Evolutionary conservation across 1,140 invertebrate genomes (phyloP).

Genomic region (Drosophila biarmipes): DNA sequence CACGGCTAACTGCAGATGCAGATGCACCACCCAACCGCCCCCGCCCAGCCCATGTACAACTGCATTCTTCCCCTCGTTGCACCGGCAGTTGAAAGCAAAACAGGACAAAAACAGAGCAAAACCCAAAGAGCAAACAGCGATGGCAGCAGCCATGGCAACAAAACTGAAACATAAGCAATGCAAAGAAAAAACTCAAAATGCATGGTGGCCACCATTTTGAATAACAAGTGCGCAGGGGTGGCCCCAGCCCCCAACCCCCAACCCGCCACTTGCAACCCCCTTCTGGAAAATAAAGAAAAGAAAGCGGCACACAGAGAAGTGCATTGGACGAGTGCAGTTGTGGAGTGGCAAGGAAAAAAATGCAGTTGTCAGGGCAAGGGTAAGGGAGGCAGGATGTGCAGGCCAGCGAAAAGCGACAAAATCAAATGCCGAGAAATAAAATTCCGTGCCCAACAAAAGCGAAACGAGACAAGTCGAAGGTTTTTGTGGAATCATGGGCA

Average conservation of each 20-base stretch:
- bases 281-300: conserved; percentile 51
- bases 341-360: conserved; percentile 73
- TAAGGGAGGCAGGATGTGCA: conserved; percentile 30
- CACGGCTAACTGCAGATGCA: conserved; percentile 46
- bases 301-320: conserved; percentile 53
- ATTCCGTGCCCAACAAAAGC: conserved; percentile 59
- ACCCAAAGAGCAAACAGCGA: conserved; percentile 57
- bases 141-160: conserved; percentile 72
- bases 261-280: background rate
- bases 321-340: conserved; percentile 72
- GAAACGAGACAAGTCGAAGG: conserved; percentile 50
- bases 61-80: conserved; percentile 47
- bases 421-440: conserved; percentile 82
- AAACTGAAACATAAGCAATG: conserved; percentile 72
- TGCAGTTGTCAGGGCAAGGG: conserved; percentile 47
- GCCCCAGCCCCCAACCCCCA: background rate
- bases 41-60: conserved; percentile 5
- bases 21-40: background rate
- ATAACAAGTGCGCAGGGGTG: conserved; percentile 71
- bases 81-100: conserved; percentile 66
- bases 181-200: conserved; percentile 68
- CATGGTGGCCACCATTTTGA: conserved; percentile 78
- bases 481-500: conserved; percentile 44
- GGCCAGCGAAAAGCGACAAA: conserved; percentile 66
- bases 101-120: conserved; percentile 50